Conservation (phyloP, 1,140 invertebrate species). For the Phthorimaea operculella region DNA sequence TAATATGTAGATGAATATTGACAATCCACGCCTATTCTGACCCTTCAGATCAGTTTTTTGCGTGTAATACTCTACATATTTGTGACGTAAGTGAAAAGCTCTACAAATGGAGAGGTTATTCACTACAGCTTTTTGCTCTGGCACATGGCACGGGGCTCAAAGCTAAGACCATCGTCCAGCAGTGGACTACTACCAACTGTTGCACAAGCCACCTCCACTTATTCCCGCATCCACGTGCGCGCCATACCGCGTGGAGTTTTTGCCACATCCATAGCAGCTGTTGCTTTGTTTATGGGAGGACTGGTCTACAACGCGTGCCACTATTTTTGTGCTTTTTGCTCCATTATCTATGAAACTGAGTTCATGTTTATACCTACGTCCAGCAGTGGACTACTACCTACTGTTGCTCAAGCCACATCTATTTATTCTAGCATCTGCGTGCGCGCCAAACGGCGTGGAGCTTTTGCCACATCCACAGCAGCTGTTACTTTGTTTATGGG, state of each 20-base stretch:
- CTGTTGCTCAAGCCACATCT: too few species aligned
- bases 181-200: background rate
- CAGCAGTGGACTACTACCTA: background rate
- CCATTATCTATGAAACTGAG: slow-evolving; percentile 10
- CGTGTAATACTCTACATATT: too few species aligned
- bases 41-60: too few species aligned
- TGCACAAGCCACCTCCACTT: background rate
- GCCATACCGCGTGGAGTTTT: slow-evolving; percentile 28
- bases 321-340: slow-evolving; percentile 10
- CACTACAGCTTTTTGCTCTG: too few species aligned
- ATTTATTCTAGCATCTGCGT: too few species aligned
- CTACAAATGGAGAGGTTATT: too few species aligned
- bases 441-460: background rate
- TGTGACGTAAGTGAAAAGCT: too few species aligned
- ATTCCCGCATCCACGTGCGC: background rate
- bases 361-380: slow-evolving; percentile 16
- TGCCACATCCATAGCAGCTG: slow-evolving; percentile 33
- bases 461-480: slow-evolving; percentile 37
- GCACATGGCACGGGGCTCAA: too few species aligned
- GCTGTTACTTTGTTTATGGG: slow-evolving; percentile 38
- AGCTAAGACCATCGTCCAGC: too few species aligned
- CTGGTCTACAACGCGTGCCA: too few species aligned
- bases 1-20: too few species aligned
- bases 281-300: slow-evolving; percentile 35
- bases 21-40: too few species aligned